Evolutionary conservation across 2,888 invertebrate genomes (phyloP).

Genomic region (Lepidocyrtinus sp.): DNA sequence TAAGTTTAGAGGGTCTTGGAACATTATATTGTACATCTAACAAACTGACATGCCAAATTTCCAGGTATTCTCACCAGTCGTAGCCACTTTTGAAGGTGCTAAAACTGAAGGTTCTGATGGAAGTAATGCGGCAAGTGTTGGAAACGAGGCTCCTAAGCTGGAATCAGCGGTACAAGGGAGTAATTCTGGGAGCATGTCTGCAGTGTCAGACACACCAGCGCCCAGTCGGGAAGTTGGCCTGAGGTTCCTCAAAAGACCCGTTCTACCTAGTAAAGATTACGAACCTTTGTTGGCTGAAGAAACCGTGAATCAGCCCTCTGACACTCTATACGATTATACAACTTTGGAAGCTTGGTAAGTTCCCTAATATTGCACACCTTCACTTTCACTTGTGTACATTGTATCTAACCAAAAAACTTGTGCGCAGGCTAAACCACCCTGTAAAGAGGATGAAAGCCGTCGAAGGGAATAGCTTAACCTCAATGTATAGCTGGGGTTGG

Average conservation of each 20-base stretch:
- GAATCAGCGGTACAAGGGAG: conserved; percentile 37
- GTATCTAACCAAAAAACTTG: background rate
- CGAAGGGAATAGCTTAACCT: conserved; percentile 55
- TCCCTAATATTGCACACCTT: background rate
- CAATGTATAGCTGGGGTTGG: conserved; percentile 68
- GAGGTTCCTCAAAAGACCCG: conserved; percentile 80
- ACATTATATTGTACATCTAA: background rate
- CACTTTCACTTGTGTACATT: background rate
- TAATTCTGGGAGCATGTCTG: conserved; percentile 1
- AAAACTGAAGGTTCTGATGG: conserved; percentile 58
- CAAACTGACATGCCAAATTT: conserved; percentile 1
- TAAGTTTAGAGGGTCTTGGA: too few species aligned
- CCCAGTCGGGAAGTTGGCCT: conserved; percentile 70
- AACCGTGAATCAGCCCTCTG: conserved; percentile 79
- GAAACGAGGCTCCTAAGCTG: conserved; percentile 43
- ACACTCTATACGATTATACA: conserved; percentile 91
- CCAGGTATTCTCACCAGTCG: conserved; percentile 67
- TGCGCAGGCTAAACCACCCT: conserved; percentile 85
- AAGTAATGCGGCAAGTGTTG: conserved; percentile 31
- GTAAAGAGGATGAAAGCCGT: conserved; percentile 86
- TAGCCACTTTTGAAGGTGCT: conserved; percentile 67
- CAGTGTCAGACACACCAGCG: conserved; percentile 16
- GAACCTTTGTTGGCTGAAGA: conserved; percentile 87
- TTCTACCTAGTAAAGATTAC: conserved; percentile 83
- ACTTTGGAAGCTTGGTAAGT: conserved; percentile 87